Evolutionary conservation across 2,888 invertebrate species (phyloP).

Genomic region (Eupithecia subfuscata): DNA sequence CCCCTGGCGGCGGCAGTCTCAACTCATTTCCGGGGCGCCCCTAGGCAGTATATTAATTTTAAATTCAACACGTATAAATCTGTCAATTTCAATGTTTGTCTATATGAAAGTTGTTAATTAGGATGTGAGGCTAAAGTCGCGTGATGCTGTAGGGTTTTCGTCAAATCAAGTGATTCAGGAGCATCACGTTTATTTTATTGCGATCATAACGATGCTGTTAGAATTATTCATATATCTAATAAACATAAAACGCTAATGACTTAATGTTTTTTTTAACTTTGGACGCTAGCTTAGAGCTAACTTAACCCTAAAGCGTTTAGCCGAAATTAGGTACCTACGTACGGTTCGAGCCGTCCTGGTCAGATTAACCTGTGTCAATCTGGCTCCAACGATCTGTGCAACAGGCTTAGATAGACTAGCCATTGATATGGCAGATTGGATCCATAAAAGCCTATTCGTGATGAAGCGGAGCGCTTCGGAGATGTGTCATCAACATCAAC

Average conservation of each 20-base stretch:
- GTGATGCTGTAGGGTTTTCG: slow-evolving; percentile 18
- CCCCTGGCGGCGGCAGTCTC: slow-evolving; percentile 70
- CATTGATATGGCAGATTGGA: neutral
- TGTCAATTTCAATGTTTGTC: slow-evolving; percentile 57
- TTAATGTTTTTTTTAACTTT: no score
- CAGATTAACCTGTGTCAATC: no score
- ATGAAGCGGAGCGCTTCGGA: neutral
- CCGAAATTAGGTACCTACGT: no score
- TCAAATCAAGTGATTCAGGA: neutral
- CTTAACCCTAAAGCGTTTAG: no score
- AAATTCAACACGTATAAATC: slow-evolving; percentile 84
- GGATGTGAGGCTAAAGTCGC: slow-evolving; percentile 49
- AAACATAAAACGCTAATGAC: no score
- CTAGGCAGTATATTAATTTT: slow-evolving; percentile 65
- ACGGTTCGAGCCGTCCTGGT: no score
- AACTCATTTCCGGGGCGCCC: slow-evolving; percentile 88
- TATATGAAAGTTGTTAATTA: slow-evolving; percentile 32
- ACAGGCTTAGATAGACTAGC: neutral
- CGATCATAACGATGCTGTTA: no score
- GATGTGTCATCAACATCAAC: neutral
- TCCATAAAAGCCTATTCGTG: neutral
- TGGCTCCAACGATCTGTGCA: neutral
- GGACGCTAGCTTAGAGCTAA: no score
- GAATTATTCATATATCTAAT: no score
- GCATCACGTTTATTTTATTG: neutral